Conservation (phyloP, 1,140 invertebrate genomes). For the Cyphomyrmex costatus region DNA sequence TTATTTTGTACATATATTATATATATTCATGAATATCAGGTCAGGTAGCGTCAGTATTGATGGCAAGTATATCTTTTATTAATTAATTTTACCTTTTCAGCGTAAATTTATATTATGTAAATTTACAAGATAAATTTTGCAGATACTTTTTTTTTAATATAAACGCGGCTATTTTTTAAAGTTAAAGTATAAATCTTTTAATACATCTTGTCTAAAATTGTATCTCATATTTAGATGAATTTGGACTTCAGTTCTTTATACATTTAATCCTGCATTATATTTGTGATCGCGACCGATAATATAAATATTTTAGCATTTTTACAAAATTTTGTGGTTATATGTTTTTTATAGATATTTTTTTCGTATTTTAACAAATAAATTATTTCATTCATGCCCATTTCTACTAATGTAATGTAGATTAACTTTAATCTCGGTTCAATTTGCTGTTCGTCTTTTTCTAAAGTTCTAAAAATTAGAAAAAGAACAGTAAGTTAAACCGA, state of each 20-base stretch:
- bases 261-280: not conserved
- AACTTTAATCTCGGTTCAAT: too few species aligned
- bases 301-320: slow-evolving; percentile 26
- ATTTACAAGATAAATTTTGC: not conserved
- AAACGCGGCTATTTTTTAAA: too few species aligned
- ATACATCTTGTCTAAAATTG: slow-evolving; percentile 44
- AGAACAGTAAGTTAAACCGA: too few species aligned
- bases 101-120: not conserved
- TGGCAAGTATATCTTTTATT: slow-evolving; percentile 20
- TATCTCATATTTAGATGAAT: not conserved
- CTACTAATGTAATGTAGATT: too few species aligned
- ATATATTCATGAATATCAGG: slow-evolving; percentile 23
- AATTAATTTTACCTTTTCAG: slow-evolving; percentile 15
- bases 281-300: not conserved
- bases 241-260: not conserved
- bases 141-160: slow-evolving; percentile 35
- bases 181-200: slow-evolving; percentile 2
- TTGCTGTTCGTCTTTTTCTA: too few species aligned
- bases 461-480: too few species aligned
- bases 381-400: too few species aligned
- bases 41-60: slow-evolving; percentile 44
- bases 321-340: slow-evolving; percentile 29
- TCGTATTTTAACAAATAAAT: slow-evolving; percentile 19
- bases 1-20: slow-evolving; percentile 55
- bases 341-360: not conserved